Evolutionary conservation across 2,888 invertebrate genomes (phyloP), one percentile per base, ranked within the genome.

Genomic region (Synergus umbraculus): DNA sequence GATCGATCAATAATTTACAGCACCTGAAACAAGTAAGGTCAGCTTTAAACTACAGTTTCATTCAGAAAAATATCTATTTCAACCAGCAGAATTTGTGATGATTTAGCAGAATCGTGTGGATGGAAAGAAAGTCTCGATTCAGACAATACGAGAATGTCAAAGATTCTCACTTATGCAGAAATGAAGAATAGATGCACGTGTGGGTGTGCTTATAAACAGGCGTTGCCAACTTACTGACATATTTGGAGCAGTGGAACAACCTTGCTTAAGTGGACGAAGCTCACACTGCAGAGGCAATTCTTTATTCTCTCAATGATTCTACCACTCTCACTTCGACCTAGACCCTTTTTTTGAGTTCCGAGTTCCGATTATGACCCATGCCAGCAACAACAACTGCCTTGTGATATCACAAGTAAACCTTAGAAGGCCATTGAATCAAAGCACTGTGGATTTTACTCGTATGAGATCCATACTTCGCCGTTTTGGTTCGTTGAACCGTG

Each of bases 191-290:
- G 0, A 12, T 44, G 44, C 12, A 9, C 12, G 12, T 3, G 44
- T 44, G 12, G 9, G 44, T 46, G 46, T 13, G 46, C 10, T 46
- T 46, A 46, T 13, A 12, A 13, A 46, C 46, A 46, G 46, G 13
- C 46, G 12, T 46, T 46, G 46, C 46, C 46, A 46, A 13, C 18
- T 37, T 66, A 63, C 43, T 79, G 86, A 83, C 86, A 78, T 85
- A 87, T 87, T 85, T 86, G 83, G 87, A 87, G 82, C 87, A 87
- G 81, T 82, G 81, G 76, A 81, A 83, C 79, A 77, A 79, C 67
- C 81, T 81, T 79, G 83, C 77, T 85, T 78, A 82, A 82, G 83
- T 73, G 43, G 78, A 44, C 78, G 13, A 78, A 77, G 66, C 78
- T 76, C 79, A 65, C 79, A 44, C 44, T 44, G 10, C 12, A 12